Base-by-base conservation (phyloP, 2,888 invertebrate genomes). In the Branchipolynoe longqiensis region DNA sequence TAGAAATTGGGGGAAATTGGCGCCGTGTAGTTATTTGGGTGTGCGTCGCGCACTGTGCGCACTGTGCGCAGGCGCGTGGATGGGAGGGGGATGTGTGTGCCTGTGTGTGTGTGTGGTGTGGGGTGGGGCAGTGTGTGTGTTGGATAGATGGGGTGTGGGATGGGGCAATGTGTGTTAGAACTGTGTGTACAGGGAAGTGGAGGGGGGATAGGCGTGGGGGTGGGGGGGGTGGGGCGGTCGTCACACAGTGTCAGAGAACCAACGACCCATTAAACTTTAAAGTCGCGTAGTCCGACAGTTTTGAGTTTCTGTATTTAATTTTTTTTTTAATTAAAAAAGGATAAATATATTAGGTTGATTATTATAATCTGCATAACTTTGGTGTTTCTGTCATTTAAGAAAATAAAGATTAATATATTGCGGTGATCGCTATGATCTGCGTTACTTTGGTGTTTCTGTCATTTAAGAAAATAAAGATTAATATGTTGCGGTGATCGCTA, bases 1-100 rank as follows among this genome's bases (percentile, higher is more conserved):
- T 78, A 78, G 78, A 78, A 78, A 78, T 78, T 78, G 78, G 78
- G 78, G 78, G 78, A 78, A 78, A 78, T 78, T 78, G 78, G 78
- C 14, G 78, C 54, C 78, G 54, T 78, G 78, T 78, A 48, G 78
- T 78, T 78, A 78, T 78, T 78, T 78, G 69, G 69, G 69, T 38
- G 36, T 31, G n/a, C 25, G 56, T 25, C 56, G 28, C 62, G 31
- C 62, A 62, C 28, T 4, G 62, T 4, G 62, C 12, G 62, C 33
- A 38, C 38, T 36, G 36, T 22, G 69, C 14, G 8, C 38, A 38
- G 12, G 62, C 62, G 31, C 58, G 58, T n/a, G 14, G 58, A 18
- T n/a, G 62, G 62, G 12, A 62, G 62, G 28, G 62, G 12, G 28
- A 31, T 12, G 28, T 28, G n/a, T 25, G 56, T 56, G 22, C 56